These are phyloP conservation scores for Bubo bubo DNA, from an alignment of 2,113 vertebrate species.

Conservation along the genomic window DNA sequence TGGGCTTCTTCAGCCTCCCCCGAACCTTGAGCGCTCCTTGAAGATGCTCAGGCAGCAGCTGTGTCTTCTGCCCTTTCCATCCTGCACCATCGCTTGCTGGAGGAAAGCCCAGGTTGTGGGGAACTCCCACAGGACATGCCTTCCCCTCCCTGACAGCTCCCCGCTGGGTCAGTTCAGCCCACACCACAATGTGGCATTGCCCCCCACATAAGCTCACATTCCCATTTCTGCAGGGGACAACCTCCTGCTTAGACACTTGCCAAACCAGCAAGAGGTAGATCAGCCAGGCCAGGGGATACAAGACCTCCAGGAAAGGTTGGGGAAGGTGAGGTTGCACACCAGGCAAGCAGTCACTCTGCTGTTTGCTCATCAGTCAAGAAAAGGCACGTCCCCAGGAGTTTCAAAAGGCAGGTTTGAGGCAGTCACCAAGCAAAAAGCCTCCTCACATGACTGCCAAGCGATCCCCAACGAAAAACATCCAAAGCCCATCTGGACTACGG, in stretches of 20 bases:
- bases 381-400: neutral
- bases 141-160: neutral
- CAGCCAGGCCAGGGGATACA: rapidly evolving
- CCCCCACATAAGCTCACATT: rapidly evolving
- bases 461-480: neutral
- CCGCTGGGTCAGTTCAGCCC: neutral
- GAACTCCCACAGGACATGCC: rapidly evolving
- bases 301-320: neutral
- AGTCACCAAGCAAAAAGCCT: neutral
- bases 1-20: neutral
- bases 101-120: neutral
- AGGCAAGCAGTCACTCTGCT: neutral
- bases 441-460: rapidly evolving
- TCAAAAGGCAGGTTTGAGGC: neutral
- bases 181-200: neutral
- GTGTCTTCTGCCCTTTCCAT: neutral
- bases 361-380: neutral
- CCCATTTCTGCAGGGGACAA: neutral
- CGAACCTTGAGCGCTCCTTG: neutral
- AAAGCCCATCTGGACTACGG: neutral
- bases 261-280: neutral
- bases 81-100: rapidly evolving
- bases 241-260: neutral
- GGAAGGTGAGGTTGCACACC: neutral
- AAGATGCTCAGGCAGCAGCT: neutral